A percentile compares a stretch with the other conserved stretches of the same genome.
Conservation (phyloP, 2,113 vertebrate species). For the Terrapene triunguis region DNA sequence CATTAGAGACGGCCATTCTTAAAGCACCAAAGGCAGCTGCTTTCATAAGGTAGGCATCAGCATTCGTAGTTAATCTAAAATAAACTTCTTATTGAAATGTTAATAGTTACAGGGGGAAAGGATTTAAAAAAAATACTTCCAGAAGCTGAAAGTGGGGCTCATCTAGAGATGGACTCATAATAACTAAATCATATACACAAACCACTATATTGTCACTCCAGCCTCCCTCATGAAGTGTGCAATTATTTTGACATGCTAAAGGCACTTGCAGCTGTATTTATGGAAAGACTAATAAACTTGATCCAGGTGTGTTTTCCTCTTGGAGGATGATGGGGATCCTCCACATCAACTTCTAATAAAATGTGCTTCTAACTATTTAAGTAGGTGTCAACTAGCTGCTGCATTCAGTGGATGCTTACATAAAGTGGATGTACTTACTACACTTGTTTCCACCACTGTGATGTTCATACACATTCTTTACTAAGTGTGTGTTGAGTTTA, state of each 20-base stretch:
- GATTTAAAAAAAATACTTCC: neutral
- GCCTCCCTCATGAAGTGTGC: neutral
- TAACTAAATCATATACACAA: neutral
- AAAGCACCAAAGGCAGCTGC: neutral
- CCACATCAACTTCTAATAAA: neutral
- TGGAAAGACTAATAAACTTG: neutral
- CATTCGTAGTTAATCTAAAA: neutral
- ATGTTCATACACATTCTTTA: too few relatives aligned
- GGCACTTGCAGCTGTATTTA: constrained; percentile 30
- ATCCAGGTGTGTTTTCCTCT: neutral
- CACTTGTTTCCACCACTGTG: neutral
- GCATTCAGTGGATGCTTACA: neutral
- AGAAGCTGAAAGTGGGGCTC: neutral
- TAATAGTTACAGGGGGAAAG: neutral
- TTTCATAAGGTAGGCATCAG: neutral
- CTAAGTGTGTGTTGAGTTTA: neutral
- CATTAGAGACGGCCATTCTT: neutral
- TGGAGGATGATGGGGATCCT: neutral
- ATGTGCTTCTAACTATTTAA: neutral
- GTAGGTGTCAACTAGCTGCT: neutral
- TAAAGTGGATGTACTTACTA: neutral
- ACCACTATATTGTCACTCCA: constrained; percentile 2
- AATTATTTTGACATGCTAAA: neutral
- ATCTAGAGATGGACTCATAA: neutral
- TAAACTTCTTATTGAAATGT: neutral